phyloP scores from a whole-genome alignment of 2,113 vertebrate genomes.

The Pyrgilauda ruficollis region DNA sequence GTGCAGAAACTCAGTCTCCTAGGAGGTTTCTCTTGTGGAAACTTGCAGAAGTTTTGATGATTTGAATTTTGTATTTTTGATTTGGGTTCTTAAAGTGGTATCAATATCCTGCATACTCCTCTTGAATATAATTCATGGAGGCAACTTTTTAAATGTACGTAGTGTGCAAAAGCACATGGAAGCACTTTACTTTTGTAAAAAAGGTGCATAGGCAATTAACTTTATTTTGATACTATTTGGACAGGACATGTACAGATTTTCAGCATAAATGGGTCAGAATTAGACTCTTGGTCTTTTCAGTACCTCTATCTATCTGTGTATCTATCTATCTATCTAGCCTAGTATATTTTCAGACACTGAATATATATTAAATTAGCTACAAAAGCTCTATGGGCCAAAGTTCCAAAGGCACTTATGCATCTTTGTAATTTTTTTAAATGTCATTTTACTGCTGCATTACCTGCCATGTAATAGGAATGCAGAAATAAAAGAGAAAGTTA shows the following conservation, averaged over 20 bases:
- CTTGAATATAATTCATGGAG: neutral
- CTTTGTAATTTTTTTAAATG: neutral
- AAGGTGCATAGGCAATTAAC: neutral
- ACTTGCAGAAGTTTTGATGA: neutral
- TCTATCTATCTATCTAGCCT: neutral
- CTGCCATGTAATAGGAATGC: neutral
- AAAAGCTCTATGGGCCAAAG: neutral
- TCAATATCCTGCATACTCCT: neutral
- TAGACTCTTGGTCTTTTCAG: neutral
- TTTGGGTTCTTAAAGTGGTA: neutral
- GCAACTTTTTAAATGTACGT: neutral
- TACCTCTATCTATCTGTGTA: neutral
- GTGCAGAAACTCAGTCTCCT: neutral
- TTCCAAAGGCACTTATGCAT: neutral
- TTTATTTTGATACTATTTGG: neutral
- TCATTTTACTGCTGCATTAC: neutral
- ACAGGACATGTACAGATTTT: neutral
- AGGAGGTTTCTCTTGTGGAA: neutral
- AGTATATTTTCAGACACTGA: neutral
- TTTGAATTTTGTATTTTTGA: neutral
- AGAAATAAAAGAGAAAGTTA: neutral
- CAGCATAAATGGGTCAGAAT: neutral
- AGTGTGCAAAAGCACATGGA: neutral
- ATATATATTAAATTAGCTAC: neutral
- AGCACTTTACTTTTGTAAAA: neutral